Conservation (phyloP, 1,140 invertebrate species). For the Temnothorax longispinosus region DNA sequence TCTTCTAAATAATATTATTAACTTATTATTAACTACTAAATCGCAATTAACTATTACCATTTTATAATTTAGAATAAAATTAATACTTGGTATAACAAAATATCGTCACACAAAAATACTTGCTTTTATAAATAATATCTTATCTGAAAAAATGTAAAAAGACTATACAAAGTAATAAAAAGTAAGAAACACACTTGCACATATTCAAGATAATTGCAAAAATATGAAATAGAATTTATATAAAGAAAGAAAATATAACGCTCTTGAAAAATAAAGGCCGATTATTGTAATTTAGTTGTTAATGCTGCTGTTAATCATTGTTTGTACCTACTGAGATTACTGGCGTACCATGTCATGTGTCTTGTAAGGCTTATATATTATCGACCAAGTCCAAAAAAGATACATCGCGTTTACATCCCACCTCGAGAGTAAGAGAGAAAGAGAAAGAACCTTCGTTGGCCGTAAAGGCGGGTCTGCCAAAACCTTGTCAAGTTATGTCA, state of each 20-base stretch:
- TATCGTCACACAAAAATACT: too few species aligned
- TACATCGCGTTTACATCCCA: constrained; percentile 47
- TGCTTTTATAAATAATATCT: too few species aligned
- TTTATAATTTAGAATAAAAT: too few species aligned
- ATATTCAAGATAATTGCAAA: too few species aligned
- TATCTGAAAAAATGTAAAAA: too few species aligned
- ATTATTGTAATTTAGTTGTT: constrained; percentile 11
- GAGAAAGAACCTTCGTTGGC: neutral
- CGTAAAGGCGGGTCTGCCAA: constrained; percentile 60
- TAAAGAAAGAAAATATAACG: neutral
- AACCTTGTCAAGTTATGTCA: constrained; percentile 67
- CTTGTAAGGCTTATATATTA: constrained; percentile 3
- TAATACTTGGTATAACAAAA: too few species aligned
- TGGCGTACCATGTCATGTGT: neutral
- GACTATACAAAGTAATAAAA: too few species aligned
- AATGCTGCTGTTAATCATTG: constrained; percentile 10
- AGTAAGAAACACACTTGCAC: too few species aligned
- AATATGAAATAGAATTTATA: too few species aligned
- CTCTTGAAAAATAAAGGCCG: neutral
- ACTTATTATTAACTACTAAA: neutral
- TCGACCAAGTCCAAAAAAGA: constrained; percentile 31
- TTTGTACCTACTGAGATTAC: constrained; percentile 3
- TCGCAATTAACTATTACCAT: neutral
- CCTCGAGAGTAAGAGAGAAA: constrained; percentile 12
- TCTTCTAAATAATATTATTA: neutral